Percentiles rank a stretch among this genome's conserved stretches.
Evolutionary conservation across 2,113 vertebrate species (phyloP).

Genomic region (Lepus europaeus): DNA sequence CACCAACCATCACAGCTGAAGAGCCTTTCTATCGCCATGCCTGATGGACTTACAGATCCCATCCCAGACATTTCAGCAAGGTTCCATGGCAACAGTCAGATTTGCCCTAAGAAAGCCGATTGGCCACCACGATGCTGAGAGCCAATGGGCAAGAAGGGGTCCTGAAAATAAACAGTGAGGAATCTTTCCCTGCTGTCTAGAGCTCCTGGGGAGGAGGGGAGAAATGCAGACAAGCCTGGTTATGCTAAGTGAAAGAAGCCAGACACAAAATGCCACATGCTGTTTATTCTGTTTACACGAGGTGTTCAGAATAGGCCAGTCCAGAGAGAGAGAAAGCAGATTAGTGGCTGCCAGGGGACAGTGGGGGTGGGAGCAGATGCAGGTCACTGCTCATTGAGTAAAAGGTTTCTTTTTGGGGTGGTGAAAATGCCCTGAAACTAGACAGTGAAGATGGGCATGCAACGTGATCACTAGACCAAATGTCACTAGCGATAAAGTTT

Average conservation of each 20-base stretch:
- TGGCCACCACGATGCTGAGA: neutral
- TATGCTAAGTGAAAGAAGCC: neutral
- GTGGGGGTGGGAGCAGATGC: neutral
- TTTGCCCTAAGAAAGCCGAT: constrained; percentile 28
- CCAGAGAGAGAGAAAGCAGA: neutral
- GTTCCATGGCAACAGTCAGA: constrained; percentile 37
- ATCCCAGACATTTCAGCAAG: neutral
- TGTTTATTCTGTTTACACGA: neutral
- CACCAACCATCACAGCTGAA: neutral
- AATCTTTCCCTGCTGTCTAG: neutral
- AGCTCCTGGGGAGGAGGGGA: neutral
- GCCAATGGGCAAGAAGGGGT: constrained; percentile 11
- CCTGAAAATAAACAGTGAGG: constrained; percentile 17
- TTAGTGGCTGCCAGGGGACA: neutral
- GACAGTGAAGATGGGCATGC: neutral
- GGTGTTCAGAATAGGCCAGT: constrained; percentile 24
- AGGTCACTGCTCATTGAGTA: neutral
- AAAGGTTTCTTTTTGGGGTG: neutral
- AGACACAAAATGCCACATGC: neutral
- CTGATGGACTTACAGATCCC: neutral
- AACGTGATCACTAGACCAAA: neutral
- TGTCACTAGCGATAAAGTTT: neutral
- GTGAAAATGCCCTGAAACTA: constrained; percentile 19
- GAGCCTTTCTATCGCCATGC: neutral
- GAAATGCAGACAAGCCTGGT: neutral